Evolutionary conservation across 2,113 vertebrate genomes (phyloP).

Genomic region (Notothenia rossii): DNA sequence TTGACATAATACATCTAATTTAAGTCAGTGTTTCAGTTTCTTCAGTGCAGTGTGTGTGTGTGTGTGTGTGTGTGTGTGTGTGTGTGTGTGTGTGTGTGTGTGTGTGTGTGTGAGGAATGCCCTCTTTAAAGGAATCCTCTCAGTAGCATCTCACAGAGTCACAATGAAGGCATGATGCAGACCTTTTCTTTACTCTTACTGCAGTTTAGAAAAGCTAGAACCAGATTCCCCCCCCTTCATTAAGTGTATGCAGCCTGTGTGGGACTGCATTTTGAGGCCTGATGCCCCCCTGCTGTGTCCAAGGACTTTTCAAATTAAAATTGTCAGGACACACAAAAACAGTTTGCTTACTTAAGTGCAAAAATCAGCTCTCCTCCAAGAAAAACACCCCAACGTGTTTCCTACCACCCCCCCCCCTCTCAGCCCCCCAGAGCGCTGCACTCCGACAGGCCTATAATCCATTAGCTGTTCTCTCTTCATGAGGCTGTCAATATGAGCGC

Average conservation of each 20-base stretch:
- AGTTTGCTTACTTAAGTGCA: background rate
- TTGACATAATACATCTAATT: too few relatives aligned
- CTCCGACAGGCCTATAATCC: constrained; percentile 85
- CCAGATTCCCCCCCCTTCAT: background rate
- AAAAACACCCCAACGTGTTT: background rate
- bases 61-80: too few relatives aligned
- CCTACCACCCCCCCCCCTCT: background rate
- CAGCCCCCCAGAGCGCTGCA: constrained; percentile 54
- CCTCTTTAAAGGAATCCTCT: constrained; percentile 22
- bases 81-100: too few relatives aligned
- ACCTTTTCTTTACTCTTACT: constrained; percentile 1
- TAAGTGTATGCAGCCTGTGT: background rate
- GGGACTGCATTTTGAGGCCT: background rate
- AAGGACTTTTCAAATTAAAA: background rate
- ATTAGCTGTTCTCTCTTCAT: constrained; percentile 78
- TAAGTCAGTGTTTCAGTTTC: too few relatives aligned
- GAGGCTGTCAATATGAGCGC: constrained; percentile 77
- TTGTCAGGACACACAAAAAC: background rate
- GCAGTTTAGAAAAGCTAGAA: constrained; percentile 11
- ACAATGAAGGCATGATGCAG: constrained; percentile 36
- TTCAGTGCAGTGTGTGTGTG: too few relatives aligned
- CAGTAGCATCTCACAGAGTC: constrained; percentile 25
- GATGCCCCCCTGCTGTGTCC: background rate
- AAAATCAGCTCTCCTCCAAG: background rate
- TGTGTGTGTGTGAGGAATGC: constrained; percentile 30